These are phyloP conservation scores for Pterocles orientalis DNA, from an alignment of 2,113 vertebrate genomes.

Conservation along the genomic window DNA sequence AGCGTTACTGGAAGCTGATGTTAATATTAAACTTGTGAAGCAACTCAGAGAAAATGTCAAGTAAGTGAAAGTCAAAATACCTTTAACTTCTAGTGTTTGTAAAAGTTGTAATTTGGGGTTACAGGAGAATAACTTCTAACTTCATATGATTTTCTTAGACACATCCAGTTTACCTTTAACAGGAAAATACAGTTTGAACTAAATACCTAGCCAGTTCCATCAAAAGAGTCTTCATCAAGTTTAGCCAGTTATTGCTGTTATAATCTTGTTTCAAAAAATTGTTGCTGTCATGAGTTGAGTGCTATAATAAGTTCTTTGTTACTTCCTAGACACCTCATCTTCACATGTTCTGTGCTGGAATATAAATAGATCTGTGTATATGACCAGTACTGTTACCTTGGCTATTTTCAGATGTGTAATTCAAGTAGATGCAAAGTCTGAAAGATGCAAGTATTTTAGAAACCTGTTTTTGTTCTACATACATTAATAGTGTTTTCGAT, in stretches of 20 bases:
- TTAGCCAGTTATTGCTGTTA: not conserved
- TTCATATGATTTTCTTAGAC: not conserved
- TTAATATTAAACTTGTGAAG: constrained; percentile 98
- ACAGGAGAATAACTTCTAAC: not conserved
- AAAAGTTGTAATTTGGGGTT: not conserved
- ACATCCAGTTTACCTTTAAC: not conserved
- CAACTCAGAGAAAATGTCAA: constrained; percentile 97
- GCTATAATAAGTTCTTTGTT: not conserved
- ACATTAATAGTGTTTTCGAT: not conserved
- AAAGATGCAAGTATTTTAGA: not conserved
- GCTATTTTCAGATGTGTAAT: not conserved
- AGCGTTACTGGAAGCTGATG: constrained; percentile 95
- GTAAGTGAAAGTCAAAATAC: constrained; percentile 78
- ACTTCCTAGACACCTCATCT: not conserved
- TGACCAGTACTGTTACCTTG: not conserved
- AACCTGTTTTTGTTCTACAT: not conserved
- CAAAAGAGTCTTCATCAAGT: not conserved
- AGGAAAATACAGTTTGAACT: not conserved
- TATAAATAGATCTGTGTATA: not conserved
- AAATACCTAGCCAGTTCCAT: not conserved
- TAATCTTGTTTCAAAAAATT: not conserved
- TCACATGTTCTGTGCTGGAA: not conserved
- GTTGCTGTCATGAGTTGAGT: not conserved
- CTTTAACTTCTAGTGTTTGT: not conserved
- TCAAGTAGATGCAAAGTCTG: not conserved